Percentiles rank a stretch among this genome's conserved stretches.
Conservation (phyloP, 1,140 invertebrate genomes). For the Listronotus bonariensis region DNA sequence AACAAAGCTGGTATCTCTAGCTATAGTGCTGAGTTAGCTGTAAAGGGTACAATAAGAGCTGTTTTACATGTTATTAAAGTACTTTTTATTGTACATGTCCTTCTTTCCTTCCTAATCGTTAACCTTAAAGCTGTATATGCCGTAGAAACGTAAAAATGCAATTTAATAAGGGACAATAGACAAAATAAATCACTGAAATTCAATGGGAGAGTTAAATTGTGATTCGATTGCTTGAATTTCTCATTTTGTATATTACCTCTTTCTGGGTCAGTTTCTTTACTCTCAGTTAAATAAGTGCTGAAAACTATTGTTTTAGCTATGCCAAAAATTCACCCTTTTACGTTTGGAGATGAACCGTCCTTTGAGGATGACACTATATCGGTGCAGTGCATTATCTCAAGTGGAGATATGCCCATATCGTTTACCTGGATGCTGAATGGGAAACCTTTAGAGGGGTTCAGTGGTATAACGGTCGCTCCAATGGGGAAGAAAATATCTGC, state of each 20-base stretch:
- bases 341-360: conserved; percentile 64
- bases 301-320: conserved; percentile 28
- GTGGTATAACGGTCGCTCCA: conserved; percentile 25
- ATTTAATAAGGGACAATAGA: no score
- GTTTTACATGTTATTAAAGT: neutral
- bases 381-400: conserved; percentile 59
- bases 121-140: no score
- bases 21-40: conserved; percentile 68
- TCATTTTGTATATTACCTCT: no score
- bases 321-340: conserved; percentile 71
- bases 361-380: conserved; percentile 53
- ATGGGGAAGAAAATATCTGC: conserved; percentile 50
- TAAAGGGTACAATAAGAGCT: conserved; percentile 66
- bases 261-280: no score
- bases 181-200: no score
- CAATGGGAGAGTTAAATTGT: no score
- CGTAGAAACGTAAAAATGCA: no score
- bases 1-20: conserved; percentile 72
- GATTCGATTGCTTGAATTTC: no score
- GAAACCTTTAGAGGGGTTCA: conserved; percentile 49
- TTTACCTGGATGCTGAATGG: conserved; percentile 71
- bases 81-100: no score
- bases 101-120: no score
- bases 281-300: no score
- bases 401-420: conserved; percentile 69